phyloP scores from a whole-genome alignment of 2,888 invertebrate genomes.

The Halictus quadricinctus region DNA sequence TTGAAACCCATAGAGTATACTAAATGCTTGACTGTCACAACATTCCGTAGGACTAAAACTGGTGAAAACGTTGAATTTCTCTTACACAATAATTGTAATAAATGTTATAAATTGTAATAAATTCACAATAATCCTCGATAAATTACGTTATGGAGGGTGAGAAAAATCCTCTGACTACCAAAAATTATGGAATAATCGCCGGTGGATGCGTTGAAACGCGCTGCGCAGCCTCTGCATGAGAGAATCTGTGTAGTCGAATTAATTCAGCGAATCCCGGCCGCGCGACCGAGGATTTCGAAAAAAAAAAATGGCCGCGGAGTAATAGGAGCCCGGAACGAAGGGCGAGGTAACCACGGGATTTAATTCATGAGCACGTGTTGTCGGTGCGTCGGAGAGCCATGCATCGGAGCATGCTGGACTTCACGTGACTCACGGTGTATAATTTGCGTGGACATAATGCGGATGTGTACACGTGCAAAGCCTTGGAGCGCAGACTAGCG shows the following conservation, averaged over 20 bases:
- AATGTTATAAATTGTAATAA: too few species aligned
- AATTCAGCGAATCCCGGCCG: neutral
- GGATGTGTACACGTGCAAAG: constrained; percentile 43
- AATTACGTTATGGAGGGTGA: too few species aligned
- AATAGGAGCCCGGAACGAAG: constrained; percentile 43
- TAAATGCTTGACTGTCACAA: too few species aligned
- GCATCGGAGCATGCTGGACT: constrained; percentile 45
- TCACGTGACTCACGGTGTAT: constrained; percentile 58
- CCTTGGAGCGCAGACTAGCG: neutral
- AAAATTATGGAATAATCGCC: too few species aligned
- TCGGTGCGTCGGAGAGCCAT: constrained; percentile 38
- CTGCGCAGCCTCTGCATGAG: neutral
- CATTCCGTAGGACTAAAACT: too few species aligned
- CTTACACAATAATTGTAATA: too few species aligned
- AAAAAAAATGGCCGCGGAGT: constrained; percentile 7
- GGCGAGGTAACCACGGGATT: constrained; percentile 44
- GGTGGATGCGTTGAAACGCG: too few species aligned
- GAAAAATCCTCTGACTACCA: too few species aligned
- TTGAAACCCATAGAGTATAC: too few species aligned
- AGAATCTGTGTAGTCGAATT: neutral
- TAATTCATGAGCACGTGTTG: constrained; percentile 56
- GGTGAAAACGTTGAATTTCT: too few species aligned
- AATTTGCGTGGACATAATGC: constrained; percentile 46
- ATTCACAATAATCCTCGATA: too few species aligned
- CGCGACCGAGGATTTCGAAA: constrained; percentile 12